phyloP scores from a whole-genome alignment of 2,888 invertebrate species.

The Capitulum mitella region DNA sequence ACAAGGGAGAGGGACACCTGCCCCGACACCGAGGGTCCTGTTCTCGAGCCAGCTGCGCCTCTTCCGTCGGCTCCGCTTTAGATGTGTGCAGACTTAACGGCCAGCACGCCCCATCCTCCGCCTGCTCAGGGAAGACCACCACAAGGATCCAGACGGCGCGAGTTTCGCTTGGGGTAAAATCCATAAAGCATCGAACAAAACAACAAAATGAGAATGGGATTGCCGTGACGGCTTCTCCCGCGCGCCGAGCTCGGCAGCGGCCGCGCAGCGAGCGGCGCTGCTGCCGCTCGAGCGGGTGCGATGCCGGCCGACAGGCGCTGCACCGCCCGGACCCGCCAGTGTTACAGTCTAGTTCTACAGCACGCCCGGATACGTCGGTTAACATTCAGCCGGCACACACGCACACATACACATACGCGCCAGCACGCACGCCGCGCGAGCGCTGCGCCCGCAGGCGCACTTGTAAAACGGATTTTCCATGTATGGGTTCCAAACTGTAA shows the following conservation, averaged over 20 bases:
- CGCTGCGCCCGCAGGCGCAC: background rate
- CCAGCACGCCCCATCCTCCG: background rate
- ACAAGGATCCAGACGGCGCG: background rate
- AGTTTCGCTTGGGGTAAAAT: background rate
- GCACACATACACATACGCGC: background rate
- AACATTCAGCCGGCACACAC: background rate
- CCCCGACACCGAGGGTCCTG: no score
- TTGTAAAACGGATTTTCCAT: background rate
- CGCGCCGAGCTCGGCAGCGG: no score
- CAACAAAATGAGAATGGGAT: background rate
- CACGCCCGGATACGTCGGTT: background rate
- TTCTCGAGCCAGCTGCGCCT: no score
- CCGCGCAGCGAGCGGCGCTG: background rate
- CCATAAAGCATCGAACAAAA: background rate
- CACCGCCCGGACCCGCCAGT: background rate
- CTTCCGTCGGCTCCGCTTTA: no score
- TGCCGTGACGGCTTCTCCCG: no score
- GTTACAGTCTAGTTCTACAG: background rate
- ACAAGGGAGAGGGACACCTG: no score
- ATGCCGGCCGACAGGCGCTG: background rate
- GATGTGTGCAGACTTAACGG: no score
- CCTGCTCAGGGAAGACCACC: background rate
- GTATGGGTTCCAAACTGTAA: slow-evolving; percentile 14
- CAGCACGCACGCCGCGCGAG: background rate
- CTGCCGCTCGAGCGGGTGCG: no score